These are phyloP conservation scores for Poeciliopsis paucimaculata DNA, from an alignment of 2,797 vertebrate species.

Conservation along the genomic window DNA sequence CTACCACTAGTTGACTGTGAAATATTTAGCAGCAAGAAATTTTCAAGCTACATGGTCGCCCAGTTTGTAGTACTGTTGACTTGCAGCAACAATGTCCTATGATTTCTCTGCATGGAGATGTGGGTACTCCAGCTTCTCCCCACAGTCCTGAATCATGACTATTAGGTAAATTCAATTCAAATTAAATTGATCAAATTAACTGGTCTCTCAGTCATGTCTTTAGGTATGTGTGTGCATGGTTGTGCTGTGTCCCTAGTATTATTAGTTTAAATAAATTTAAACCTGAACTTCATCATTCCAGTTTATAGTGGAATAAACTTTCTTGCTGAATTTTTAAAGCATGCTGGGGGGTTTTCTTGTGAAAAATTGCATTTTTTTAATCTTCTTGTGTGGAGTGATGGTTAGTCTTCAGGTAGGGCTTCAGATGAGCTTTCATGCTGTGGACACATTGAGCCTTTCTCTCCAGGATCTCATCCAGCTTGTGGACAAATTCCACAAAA, in stretches of 20 bases:
- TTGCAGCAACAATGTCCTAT: neutral
- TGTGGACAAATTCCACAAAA: constrained; percentile 83
- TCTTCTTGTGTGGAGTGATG: constrained; percentile 23
- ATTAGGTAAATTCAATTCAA: neutral
- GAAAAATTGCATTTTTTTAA: constrained; percentile 5
- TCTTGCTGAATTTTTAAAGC: neutral
- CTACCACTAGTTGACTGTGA: neutral
- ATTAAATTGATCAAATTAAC: too few relatives aligned
- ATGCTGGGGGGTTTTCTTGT: too few relatives aligned
- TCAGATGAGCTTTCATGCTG: constrained; percentile 81
- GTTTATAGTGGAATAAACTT: too few relatives aligned
- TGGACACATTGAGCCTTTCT: constrained; percentile 83
- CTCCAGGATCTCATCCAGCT: constrained; percentile 85
- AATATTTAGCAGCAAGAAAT: neutral
- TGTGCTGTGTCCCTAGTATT: neutral
- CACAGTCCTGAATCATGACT: neutral
- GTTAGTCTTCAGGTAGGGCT: constrained; percentile 69
- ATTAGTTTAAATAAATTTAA: too few relatives aligned
- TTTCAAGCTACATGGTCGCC: neutral
- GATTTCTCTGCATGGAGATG: neutral
- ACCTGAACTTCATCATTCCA: too few relatives aligned
- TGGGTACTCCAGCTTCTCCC: neutral
- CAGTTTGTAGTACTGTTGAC: neutral
- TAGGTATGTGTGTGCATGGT: neutral
- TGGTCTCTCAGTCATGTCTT: neutral